Percentiles rank a stretch among this genome's conserved stretches.
These are phyloP conservation scores for Alligator sinensis DNA, from an alignment of 2,113 vertebrate species.

Conservation along the genomic window DNA sequence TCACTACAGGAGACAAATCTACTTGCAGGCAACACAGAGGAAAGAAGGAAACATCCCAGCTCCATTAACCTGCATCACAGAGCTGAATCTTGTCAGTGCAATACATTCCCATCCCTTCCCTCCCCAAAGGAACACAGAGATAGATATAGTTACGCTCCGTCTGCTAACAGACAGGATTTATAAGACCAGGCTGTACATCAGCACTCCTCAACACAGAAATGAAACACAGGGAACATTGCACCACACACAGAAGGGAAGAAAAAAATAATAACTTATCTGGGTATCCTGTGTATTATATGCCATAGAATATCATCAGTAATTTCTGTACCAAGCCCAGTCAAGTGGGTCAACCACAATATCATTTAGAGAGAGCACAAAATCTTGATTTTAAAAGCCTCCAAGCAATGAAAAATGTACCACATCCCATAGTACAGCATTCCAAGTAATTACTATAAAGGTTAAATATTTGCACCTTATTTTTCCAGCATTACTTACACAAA, in stretches of 20 bases:
- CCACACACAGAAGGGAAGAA: conserved; percentile 66
- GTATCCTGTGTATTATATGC: conserved; percentile 69
- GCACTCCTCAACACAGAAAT: conserved; percentile 66
- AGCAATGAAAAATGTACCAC: conserved; percentile 25
- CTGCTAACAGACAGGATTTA: conserved; percentile 45
- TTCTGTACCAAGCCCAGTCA: conserved; percentile 65
- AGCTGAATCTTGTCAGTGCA: conserved; percentile 14
- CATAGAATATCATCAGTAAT: conserved; percentile 69
- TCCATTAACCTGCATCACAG: neutral
- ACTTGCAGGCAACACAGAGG: neutral
- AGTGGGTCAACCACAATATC: conserved; percentile 68
- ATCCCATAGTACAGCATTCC: conserved; percentile 15
- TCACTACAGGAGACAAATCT: conserved; percentile 32
- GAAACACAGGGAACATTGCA: conserved; percentile 48
- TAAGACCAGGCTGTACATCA: conserved; percentile 68
- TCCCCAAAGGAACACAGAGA: conserved; percentile 59
- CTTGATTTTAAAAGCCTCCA: conserved; percentile 62
- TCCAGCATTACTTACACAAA: neutral
- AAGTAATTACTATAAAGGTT: conserved; percentile 39
- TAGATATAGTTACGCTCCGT: conserved; percentile 55
- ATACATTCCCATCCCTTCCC: conserved; percentile 8
- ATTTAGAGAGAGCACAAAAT: conserved; percentile 65
- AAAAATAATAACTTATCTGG: conserved; percentile 62
- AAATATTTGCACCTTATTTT: neutral
- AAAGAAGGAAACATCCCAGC: conserved; percentile 46